Conservation (phyloP, 2,113 vertebrate species). For the Alexandromys fortis region DNA sequence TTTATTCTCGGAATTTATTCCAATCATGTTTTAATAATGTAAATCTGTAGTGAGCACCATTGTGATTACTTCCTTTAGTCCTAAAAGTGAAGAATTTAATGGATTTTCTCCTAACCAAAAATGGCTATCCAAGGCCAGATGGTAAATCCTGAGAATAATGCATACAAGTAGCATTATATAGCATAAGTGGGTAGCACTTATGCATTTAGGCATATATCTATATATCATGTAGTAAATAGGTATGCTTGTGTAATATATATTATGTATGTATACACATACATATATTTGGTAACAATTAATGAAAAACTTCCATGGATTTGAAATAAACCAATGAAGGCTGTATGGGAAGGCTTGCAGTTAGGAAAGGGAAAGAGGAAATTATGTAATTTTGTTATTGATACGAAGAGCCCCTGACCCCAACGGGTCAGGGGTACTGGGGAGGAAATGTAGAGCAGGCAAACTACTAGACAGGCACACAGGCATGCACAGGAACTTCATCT, state of each 20-base stretch:
- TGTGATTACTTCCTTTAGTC: neutral
- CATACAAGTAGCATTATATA: neutral
- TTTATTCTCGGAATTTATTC: constrained; percentile 56
- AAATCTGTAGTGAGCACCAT: neutral
- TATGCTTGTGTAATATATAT: neutral
- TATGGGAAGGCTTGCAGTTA: neutral
- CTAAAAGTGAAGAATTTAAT: constrained; percentile 1
- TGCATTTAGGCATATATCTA: neutral
- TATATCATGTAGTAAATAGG: neutral
- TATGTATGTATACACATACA: neutral
- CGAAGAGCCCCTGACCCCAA: neutral
- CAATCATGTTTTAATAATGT: neutral
- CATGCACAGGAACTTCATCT: neutral
- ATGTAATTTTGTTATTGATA: neutral
- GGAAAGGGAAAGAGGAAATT: neutral
- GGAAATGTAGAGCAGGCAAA: neutral
- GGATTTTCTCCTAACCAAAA: neutral
- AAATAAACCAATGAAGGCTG: neutral
- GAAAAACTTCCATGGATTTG: neutral
- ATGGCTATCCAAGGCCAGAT: neutral
- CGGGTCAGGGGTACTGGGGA: neutral
- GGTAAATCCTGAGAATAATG: neutral
- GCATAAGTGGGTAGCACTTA: too few relatives aligned
- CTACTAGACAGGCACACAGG: neutral
- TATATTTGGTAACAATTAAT: neutral